Evolutionary conservation across 1,140 invertebrate genomes (phyloP).

Genomic region (Hermatobates lingyangjiaoensis): DNA sequence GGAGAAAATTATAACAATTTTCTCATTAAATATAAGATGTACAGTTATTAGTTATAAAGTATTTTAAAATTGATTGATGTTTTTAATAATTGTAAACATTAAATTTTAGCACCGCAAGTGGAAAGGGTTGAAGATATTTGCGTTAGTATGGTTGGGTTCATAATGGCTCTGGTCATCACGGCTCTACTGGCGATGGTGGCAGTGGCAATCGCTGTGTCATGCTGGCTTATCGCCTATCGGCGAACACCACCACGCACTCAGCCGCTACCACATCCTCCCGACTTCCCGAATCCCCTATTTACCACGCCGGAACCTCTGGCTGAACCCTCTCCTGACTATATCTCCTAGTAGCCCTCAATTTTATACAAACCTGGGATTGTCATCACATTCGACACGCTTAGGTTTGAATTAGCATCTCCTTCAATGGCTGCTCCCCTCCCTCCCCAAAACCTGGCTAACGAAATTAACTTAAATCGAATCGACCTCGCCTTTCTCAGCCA

Average conservation of each 20-base stretch:
- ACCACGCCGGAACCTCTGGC: conserved; percentile 61
- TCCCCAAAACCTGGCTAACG: not conserved
- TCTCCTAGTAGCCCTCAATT: conserved; percentile 22
- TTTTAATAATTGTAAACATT: too few relatives aligned
- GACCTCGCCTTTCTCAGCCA: not conserved
- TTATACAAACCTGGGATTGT: not conserved
- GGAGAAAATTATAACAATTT: too few relatives aligned
- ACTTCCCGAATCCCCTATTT: conserved; percentile 86
- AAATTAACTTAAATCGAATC: not conserved
- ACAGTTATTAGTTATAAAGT: too few relatives aligned
- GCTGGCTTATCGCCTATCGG: conserved; percentile 84
- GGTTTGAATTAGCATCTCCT: not conserved
- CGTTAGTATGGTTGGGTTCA: conserved; percentile 78
- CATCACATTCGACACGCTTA: not conserved
- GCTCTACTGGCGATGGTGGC: conserved; percentile 77
- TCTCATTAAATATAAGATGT: too few relatives aligned
- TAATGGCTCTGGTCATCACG: conserved; percentile 78
- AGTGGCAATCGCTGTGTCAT: conserved; percentile 81
- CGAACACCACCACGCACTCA: conserved; percentile 59
- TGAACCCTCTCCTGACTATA: conserved; percentile 64
- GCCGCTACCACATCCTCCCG: conserved; percentile 83
- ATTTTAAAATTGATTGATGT: too few relatives aligned
- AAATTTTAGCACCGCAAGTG: conserved; percentile 40
- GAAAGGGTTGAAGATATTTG: conserved; percentile 69
- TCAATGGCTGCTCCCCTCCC: not conserved